phyloP scores from a whole-genome alignment of 2,888 invertebrate genomes.

The Diarsia mendica region DNA sequence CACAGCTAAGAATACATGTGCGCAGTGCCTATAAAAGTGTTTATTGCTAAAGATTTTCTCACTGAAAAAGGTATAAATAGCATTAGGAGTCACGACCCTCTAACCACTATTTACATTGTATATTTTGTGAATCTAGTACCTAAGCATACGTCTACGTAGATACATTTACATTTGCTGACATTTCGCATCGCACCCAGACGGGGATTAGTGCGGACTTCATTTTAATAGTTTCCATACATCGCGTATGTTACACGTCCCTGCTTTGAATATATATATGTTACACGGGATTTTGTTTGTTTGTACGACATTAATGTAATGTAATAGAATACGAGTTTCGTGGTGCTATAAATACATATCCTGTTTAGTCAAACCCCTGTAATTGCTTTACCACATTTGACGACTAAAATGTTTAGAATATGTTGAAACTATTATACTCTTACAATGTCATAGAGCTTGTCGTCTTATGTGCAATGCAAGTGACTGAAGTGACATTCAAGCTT shows the following conservation, averaged over 20 bases:
- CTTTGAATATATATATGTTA: conserved; percentile 70
- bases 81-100: background rate
- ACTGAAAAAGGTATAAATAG: conserved; percentile 8
- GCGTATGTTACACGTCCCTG: conserved; percentile 37
- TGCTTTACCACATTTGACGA: background rate
- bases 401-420: background rate
- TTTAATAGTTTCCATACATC: conserved; percentile 67
- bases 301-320: conserved; percentile 20
- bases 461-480: too few species aligned
- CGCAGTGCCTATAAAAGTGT: conserved; percentile 5
- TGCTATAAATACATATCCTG: conserved; percentile 13
- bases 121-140: conserved; percentile 25
- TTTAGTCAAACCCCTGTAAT: background rate
- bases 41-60: conserved; percentile 15
- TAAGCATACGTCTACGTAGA: background rate
- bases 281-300: conserved; percentile 53
- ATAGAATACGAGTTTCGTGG: conserved; percentile 2
- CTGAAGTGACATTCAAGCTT: background rate
- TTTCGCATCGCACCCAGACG: conserved; percentile 47
- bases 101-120: conserved; percentile 13
- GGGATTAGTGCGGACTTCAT: conserved; percentile 68
- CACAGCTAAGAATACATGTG: background rate
- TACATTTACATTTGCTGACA: conserved; percentile 41
- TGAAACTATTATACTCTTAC: background rate
- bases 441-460: background rate